Conservation (phyloP, 2,888 invertebrate species). For the Mellilla xanthometata region DNA sequence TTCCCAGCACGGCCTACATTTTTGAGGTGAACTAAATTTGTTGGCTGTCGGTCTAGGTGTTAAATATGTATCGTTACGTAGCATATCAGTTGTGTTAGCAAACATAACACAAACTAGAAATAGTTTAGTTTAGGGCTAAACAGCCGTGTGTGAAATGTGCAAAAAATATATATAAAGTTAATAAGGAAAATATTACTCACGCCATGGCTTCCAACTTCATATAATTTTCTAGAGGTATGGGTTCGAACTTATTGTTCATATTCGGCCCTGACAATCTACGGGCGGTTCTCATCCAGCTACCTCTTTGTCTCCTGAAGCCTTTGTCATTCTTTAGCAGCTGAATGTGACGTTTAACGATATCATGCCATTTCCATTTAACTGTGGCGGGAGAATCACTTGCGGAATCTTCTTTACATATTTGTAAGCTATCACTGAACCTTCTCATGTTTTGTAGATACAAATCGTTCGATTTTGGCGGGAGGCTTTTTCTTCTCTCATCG, state of each 20-base stretch:
- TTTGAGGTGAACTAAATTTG: too few species aligned
- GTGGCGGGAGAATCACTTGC: slow-evolving; percentile 78
- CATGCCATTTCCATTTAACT: slow-evolving; percentile 79
- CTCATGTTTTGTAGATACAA: slow-evolving; percentile 76
- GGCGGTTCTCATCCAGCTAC: slow-evolving; percentile 75
- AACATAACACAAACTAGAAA: too few species aligned
- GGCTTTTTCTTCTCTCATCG: slow-evolving; percentile 74
- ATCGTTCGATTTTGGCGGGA: slow-evolving; percentile 78
- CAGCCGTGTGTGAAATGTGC: too few species aligned
- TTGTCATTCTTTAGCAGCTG: slow-evolving; percentile 74
- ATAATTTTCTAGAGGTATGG: slow-evolving; percentile 63
- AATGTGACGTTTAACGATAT: slow-evolving; percentile 76
- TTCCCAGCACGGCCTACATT: too few species aligned
- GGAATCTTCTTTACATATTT: slow-evolving; percentile 79
- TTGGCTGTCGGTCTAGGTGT: too few species aligned
- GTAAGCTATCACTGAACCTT: slow-evolving; percentile 75
- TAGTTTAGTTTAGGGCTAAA: too few species aligned
- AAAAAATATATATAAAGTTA: too few species aligned
- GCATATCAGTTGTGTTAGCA: too few species aligned
- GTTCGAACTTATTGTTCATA: slow-evolving; percentile 56
- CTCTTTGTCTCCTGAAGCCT: slow-evolving; percentile 72
- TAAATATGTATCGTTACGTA: too few species aligned
- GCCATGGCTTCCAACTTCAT: slow-evolving; percentile 75
- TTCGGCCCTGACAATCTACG: slow-evolving; percentile 67
- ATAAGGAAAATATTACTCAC: slow-evolving; percentile 60